phyloP scores from a whole-genome alignment of 2,113 vertebrate species.

The Nothobranchius kuhntae region DNA sequence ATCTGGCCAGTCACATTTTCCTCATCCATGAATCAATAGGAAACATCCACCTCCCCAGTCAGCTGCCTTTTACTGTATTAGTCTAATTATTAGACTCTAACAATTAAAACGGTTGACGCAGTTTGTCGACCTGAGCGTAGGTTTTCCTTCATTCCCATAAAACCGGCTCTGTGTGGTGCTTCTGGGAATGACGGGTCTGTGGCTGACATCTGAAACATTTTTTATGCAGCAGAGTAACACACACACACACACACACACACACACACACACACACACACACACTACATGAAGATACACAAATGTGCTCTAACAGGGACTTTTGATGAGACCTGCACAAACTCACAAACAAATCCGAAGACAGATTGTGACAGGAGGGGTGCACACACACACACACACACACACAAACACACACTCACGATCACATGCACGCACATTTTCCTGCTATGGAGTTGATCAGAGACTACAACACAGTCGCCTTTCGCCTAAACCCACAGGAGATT shows the following conservation, averaged over 20 bases:
- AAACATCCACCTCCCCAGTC: too few relatives aligned
- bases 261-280: slow-evolving; percentile 9
- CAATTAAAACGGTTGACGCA: background rate
- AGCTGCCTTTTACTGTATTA: too few relatives aligned
- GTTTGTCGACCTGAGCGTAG: background rate
- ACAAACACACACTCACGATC: background rate
- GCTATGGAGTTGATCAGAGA: slow-evolving; percentile 65
- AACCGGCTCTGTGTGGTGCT: slow-evolving; percentile 8
- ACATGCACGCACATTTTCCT: slow-evolving; percentile 22
- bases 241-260: slow-evolving; percentile 20
- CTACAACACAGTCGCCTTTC: slow-evolving; percentile 61
- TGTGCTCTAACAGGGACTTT: slow-evolving; percentile 33
- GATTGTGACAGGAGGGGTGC: slow-evolving; percentile 57
- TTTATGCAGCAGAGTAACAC: slow-evolving; percentile 25
- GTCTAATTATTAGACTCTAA: too few relatives aligned
- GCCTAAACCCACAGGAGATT: slow-evolving; percentile 58
- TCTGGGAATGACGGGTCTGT: slow-evolving; percentile 27
- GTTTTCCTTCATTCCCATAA: slow-evolving; percentile 13
- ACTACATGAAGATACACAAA: slow-evolving; percentile 23
- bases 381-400: slow-evolving; percentile 16
- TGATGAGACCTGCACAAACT: slow-evolving; percentile 51
- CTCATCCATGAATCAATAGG: too few relatives aligned
- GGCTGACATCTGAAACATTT: slow-evolving; percentile 53
- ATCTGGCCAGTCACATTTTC: too few relatives aligned
- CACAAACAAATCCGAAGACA: slow-evolving; percentile 59